Conservation (phyloP, 2,797 vertebrate genomes). For the Staurois parvus region DNA sequence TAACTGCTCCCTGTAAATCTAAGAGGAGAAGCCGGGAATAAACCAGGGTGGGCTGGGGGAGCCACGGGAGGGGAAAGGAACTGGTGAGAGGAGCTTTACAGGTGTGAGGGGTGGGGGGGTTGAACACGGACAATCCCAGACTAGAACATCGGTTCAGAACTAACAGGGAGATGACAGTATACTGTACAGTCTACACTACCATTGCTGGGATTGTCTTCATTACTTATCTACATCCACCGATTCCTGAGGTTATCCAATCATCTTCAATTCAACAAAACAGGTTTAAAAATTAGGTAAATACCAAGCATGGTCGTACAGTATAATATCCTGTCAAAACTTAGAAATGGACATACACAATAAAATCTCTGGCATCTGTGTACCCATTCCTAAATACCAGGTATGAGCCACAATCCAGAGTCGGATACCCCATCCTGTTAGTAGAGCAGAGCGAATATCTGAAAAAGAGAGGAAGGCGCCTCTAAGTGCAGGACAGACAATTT, state of each 20-base stretch:
- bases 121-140: constrained; percentile 33
- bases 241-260: not conserved
- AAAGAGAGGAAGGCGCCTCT: no score
- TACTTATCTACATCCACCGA: not conserved
- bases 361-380: no score
- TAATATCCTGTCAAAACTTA: no score
- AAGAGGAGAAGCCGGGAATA: constrained; percentile 42
- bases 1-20: constrained; percentile 95
- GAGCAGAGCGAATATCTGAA: no score
- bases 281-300: no score
- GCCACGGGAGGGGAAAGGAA: not conserved
- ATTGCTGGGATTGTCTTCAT: not conserved
- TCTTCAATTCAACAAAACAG: not conserved
- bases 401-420: not conserved
- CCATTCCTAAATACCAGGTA: no score
- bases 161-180: not conserved
- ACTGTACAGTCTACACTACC: not conserved
- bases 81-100: not conserved
- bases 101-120: constrained; percentile 1
- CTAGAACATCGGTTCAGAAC: not conserved
- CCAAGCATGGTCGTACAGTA: no score
- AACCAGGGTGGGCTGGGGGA: constrained; percentile 2
- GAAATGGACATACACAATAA: no score
- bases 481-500: no score
- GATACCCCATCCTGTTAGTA: no score